Evolutionary conservation across 2,888 invertebrate species (phyloP).

Genomic region (Eupithecia tripunctaria): DNA sequence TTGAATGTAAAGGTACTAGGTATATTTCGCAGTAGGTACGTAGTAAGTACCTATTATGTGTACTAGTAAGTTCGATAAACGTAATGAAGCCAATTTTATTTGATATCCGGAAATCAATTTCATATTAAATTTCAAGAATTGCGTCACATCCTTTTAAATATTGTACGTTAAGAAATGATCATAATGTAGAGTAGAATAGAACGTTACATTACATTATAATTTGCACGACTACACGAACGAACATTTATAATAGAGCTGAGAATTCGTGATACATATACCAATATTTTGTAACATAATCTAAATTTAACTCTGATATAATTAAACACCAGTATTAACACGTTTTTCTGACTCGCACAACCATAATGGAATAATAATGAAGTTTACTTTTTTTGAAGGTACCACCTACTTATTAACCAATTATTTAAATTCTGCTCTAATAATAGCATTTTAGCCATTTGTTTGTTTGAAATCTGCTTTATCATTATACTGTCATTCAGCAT

Average conservation of each 20-base stretch:
- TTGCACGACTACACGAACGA: conserved; percentile 19
- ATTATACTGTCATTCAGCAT: not conserved
- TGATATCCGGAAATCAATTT: conserved; percentile 27
- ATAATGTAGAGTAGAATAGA: conserved; percentile 42
- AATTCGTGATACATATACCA: conserved; percentile 48
- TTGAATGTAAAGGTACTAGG: not conserved
- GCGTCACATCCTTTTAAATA: conserved; percentile 37
- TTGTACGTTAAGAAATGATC: conserved; percentile 55
- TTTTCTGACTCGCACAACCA: conserved; percentile 44
- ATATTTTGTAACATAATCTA: conserved; percentile 54
- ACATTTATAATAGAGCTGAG: conserved; percentile 43
- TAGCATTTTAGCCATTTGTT: not conserved
- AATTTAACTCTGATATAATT: conserved; percentile 53
- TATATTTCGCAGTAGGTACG: not conserved
- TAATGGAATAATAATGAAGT: conserved; percentile 39
- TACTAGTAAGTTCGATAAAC: not conserved
- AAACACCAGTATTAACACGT: conserved; percentile 39
- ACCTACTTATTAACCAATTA: conserved; percentile 4
- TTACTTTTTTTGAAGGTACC: conserved; percentile 34
- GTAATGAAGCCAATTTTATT: conserved; percentile 13
- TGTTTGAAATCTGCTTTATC: not conserved
- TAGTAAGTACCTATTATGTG: not conserved
- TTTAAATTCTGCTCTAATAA: conserved; percentile 3
- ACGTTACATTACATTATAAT: conserved; percentile 28
- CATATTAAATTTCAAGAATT: conserved; percentile 33